Evolutionary conservation across 2,888 invertebrate species (phyloP).

Genomic region (Syrphus vitripennis): DNA sequence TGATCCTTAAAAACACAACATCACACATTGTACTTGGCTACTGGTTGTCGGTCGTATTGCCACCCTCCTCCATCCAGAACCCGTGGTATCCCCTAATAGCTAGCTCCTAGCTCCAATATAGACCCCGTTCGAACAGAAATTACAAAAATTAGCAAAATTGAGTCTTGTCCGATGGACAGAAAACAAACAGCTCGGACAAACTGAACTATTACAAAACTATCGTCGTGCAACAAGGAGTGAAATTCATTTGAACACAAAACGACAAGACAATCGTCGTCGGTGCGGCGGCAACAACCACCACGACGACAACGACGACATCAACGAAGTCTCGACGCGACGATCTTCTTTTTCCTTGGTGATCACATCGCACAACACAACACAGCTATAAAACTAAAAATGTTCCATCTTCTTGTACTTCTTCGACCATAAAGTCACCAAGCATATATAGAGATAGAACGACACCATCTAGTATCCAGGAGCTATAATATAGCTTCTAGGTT

Average conservation of each 20-base stretch:
- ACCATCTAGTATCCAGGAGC: neutral
- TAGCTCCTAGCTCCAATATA: neutral
- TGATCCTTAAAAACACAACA: constrained; percentile 57
- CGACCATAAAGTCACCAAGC: constrained; percentile 62
- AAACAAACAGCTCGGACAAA: constrained; percentile 81
- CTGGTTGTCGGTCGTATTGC: constrained; percentile 45
- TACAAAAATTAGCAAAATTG: constrained; percentile 75
- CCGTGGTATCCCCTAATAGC: neutral
- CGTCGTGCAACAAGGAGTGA: constrained; percentile 77
- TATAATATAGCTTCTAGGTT: constrained; percentile 10
- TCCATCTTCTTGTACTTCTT: constrained; percentile 45
- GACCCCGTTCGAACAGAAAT: constrained; percentile 43
- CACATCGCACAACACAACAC: neutral
- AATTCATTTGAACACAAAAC: constrained; percentile 80
- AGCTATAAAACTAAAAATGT: constrained; percentile 33
- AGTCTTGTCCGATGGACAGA: constrained; percentile 80
- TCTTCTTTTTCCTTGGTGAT: constrained; percentile 16
- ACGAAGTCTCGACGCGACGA: constrained; percentile 23
- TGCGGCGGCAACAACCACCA: constrained; percentile 67
- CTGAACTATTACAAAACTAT: constrained; percentile 75
- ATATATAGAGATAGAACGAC: neutral
- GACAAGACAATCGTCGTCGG: constrained; percentile 80
- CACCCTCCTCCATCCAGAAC: neutral
- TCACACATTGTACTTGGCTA: constrained; percentile 46
- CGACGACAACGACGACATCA: constrained; percentile 5